Evolutionary conservation across 2,113 vertebrate species (phyloP).

Genomic region (Seriola rivoliana): DNA sequence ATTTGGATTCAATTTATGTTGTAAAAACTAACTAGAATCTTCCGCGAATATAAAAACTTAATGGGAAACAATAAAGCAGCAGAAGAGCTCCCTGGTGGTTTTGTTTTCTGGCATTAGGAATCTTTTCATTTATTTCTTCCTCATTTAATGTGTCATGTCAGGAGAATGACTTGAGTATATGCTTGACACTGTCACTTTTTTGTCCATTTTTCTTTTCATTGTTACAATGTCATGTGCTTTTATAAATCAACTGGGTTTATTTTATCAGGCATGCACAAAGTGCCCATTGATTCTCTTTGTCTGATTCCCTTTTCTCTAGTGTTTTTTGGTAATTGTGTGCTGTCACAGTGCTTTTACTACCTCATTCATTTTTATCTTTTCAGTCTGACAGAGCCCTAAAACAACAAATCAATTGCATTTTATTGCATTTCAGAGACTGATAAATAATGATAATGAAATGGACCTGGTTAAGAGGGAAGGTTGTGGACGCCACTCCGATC

Average conservation of each 20-base stretch:
- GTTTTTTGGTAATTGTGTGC: conserved; percentile 31
- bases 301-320: background rate
- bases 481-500: conserved; percentile 93
- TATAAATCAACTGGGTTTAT: conserved; percentile 38
- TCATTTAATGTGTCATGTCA: conserved; percentile 28
- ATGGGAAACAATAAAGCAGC: conserved; percentile 46
- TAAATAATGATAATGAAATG: conserved; percentile 28
- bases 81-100: conserved; percentile 44
- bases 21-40: conserved; percentile 46
- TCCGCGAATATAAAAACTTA: conserved; percentile 44
- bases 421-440: conserved; percentile 25
- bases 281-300: conserved; percentile 32
- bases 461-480: conserved; percentile 91
- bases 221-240: conserved; percentile 24
- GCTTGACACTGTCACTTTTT: conserved; percentile 3
- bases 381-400: conserved; percentile 17
- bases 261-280: conserved; percentile 28
- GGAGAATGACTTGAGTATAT: background rate
- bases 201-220: background rate
- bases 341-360: conserved; percentile 12
- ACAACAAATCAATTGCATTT: conserved; percentile 18
- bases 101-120: conserved; percentile 25
- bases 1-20: conserved; percentile 21
- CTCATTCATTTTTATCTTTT: conserved; percentile 19
- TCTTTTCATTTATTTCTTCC: conserved; percentile 38